These are phyloP conservation scores for Metalampra italica DNA, from an alignment of 2,888 invertebrate species.

Conservation along the genomic window DNA sequence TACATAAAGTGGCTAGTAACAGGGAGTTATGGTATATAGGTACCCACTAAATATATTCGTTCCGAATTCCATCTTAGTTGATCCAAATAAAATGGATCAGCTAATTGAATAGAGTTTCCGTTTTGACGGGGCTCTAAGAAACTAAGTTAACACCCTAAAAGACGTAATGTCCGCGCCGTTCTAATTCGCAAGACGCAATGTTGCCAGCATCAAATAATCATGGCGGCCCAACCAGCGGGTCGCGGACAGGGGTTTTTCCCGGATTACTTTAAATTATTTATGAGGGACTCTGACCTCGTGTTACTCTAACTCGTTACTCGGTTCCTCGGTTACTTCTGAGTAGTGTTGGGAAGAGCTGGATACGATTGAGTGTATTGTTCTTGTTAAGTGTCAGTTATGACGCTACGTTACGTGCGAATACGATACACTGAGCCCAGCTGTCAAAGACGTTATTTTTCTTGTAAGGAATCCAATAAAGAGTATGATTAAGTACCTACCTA, in stretches of 20 bases:
- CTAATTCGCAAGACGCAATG: slow-evolving; percentile 52
- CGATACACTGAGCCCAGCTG: too few species aligned
- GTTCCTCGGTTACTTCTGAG: slow-evolving; percentile 16
- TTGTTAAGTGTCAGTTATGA: too few species aligned
- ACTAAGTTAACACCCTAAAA: slow-evolving; percentile 7
- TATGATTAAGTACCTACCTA: too few species aligned
- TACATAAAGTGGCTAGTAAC: too few species aligned
- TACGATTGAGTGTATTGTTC: not conserved
- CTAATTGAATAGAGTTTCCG: slow-evolving; percentile 11
- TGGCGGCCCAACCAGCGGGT: slow-evolving; percentile 44
- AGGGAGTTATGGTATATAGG: too few species aligned
- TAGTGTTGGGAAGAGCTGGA: not conserved
- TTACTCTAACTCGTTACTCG: slow-evolving; percentile 37
- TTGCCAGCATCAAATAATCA: slow-evolving; percentile 60
- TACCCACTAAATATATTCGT: too few species aligned
- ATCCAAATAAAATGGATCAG: not conserved
- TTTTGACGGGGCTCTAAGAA: not conserved
- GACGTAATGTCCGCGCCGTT: slow-evolving; percentile 18
- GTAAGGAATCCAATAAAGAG: too few species aligned
- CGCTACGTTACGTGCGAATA: too few species aligned
- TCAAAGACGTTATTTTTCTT: too few species aligned
- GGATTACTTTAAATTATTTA: slow-evolving; percentile 76
- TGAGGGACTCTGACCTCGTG: slow-evolving; percentile 67
- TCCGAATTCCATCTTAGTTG: too few species aligned
- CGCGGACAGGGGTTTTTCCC: slow-evolving; percentile 69